These are phyloP conservation scores for Carabus problematicus DNA, from an alignment of 2,888 invertebrate genomes.

Conservation along the genomic window DNA sequence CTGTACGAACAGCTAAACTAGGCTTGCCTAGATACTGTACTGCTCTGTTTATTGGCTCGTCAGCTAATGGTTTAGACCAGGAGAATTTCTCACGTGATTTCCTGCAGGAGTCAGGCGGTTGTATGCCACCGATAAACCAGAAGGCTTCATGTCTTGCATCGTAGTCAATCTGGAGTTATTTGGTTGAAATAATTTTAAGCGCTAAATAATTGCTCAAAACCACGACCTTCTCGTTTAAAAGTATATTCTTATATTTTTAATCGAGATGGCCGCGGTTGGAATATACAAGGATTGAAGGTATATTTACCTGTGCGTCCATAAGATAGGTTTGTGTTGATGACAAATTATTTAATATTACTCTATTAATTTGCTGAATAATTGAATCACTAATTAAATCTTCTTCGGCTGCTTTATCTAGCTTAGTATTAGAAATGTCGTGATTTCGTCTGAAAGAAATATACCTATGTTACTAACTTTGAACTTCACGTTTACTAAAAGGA, in stretches of 20 bases:
- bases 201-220: not conserved
- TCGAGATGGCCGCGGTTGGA: too few relatives aligned
- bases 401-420: slow-evolving; percentile 51
- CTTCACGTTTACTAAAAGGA: slow-evolving; percentile 37
- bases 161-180: slow-evolving; percentile 69
- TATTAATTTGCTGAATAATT: slow-evolving; percentile 73
- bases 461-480: slow-evolving; percentile 40
- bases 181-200: not conserved
- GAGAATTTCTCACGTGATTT: slow-evolving; percentile 55
- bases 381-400: slow-evolving; percentile 62
- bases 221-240: not conserved
- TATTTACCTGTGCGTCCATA: slow-evolving; percentile 65
- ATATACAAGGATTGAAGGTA: slow-evolving; percentile 24
- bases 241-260: too few relatives aligned
- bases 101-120: slow-evolving; percentile 62
- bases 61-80: slow-evolving; percentile 59
- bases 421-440: slow-evolving; percentile 50
- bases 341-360: slow-evolving; percentile 69
- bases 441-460: slow-evolving; percentile 50
- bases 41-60: slow-evolving; percentile 68
- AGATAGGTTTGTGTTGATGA: slow-evolving; percentile 68
- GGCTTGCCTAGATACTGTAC: slow-evolving; percentile 77
- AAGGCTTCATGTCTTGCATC: slow-evolving; percentile 84
- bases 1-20: slow-evolving; percentile 72
- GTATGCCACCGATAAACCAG: slow-evolving; percentile 82